A percentile compares a stretch with the other conserved stretches of the same genome.
Conservation (phyloP, 1,140 invertebrate genomes). For the Rhagoletis zephyria region DNA sequence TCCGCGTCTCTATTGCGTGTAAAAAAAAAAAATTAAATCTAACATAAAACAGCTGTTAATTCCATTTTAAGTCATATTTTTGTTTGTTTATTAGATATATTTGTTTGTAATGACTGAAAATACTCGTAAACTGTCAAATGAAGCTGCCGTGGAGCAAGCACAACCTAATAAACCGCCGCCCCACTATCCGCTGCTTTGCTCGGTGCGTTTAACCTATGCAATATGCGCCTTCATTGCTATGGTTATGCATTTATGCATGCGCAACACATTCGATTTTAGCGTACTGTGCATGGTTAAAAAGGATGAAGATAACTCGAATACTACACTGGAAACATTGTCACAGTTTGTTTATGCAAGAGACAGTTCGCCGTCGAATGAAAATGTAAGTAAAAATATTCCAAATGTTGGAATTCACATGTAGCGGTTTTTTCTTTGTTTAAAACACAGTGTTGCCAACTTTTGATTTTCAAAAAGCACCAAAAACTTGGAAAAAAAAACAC, state of each 20-base stretch:
- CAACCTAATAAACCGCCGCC: not conserved
- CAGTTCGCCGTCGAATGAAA: not conserved
- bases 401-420: no score
- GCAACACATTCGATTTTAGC: constrained; percentile 66
- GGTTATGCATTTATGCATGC: constrained; percentile 62
- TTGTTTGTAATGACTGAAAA: constrained; percentile 57
- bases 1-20: no score
- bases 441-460: no score
- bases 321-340: not conserved
- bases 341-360: not conserved
- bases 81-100: no score
- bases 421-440: no score
- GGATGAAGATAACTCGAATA: not conserved
- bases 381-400: not conserved
- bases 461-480: no score
- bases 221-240: constrained; percentile 66
- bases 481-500: no score
- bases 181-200: constrained; percentile 59
- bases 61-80: no score
- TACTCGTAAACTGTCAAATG: not conserved
- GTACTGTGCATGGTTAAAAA: constrained; percentile 67
- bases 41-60: no score
- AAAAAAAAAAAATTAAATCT: no score
- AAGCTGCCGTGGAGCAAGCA: constrained; percentile 26
- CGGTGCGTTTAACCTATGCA: constrained; percentile 64